Evolutionary conservation across 2,888 invertebrate species (phyloP).

Genomic region (Caradrina clavipalpis): DNA sequence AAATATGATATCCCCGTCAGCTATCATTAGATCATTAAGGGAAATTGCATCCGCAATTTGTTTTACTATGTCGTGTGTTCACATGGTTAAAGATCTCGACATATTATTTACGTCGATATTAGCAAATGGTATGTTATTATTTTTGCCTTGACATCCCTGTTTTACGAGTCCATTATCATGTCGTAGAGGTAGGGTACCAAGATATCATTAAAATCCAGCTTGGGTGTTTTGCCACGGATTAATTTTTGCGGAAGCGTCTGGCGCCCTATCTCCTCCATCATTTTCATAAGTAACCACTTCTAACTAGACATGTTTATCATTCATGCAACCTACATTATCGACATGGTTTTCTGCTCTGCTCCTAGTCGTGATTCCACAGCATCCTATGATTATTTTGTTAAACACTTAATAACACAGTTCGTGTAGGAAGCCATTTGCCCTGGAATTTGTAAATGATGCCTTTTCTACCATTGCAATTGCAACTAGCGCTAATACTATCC

Average conservation of each 20-base stretch:
- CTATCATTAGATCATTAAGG: slow-evolving; percentile 52
- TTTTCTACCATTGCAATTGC: slow-evolving; percentile 12
- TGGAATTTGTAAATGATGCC: slow-evolving; percentile 20
- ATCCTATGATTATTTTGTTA: slow-evolving; percentile 15
- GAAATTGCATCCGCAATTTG: slow-evolving; percentile 62
- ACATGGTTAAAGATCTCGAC: slow-evolving; percentile 40
- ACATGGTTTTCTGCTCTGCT: not conserved
- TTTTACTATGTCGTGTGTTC: slow-evolving; percentile 33
- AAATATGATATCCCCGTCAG: slow-evolving; percentile 60
- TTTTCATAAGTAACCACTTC: slow-evolving; percentile 7
- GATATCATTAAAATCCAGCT: slow-evolving; percentile 2
- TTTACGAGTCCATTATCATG: slow-evolving; percentile 17
- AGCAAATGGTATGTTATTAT: slow-evolving; percentile 19
- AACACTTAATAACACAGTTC: slow-evolving; percentile 30
- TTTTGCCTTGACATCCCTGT: slow-evolving; percentile 29
- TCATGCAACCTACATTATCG: not conserved
- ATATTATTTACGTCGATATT: slow-evolving; percentile 45
- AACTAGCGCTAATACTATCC: slow-evolving; percentile 1
- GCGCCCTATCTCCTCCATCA: slow-evolving; percentile 18
- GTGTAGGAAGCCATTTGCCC: slow-evolving; percentile 18
- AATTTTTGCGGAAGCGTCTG: slow-evolving; percentile 17
- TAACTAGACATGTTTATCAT: not conserved
- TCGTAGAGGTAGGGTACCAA: not conserved
- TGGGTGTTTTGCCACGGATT: slow-evolving; percentile 6
- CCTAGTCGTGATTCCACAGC: slow-evolving; percentile 12